Conservation (phyloP, 2,888 invertebrate genomes). For the Lottia scabra region DNA sequence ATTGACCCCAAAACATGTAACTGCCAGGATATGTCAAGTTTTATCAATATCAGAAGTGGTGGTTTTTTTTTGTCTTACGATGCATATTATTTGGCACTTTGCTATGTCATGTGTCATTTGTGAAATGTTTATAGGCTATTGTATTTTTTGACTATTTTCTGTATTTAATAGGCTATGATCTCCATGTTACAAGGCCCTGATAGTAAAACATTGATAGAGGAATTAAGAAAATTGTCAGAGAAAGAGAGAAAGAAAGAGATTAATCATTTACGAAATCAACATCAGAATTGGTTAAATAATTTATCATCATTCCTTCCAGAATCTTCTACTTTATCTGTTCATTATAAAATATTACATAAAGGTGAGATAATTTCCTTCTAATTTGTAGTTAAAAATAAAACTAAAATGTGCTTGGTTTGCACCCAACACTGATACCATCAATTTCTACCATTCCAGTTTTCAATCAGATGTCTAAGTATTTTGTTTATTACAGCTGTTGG, state of each 20-base stretch:
- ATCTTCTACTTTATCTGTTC: conserved; percentile 16
- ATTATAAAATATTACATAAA: conserved; percentile 38
- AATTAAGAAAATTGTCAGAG: conserved; percentile 36
- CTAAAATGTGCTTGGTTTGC: too few relatives aligned
- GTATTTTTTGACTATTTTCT: not conserved
- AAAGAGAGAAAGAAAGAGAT: conserved; percentile 44
- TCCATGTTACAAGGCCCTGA: conserved; percentile 52
- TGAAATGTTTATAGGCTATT: too few relatives aligned
- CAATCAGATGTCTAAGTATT: not conserved
- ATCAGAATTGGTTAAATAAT: conserved; percentile 50
- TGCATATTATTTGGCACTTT: too few relatives aligned
- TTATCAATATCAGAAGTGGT: too few relatives aligned
- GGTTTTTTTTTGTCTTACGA: too few relatives aligned
- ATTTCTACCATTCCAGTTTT: too few relatives aligned
- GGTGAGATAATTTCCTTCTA: too few relatives aligned
- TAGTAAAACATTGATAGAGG: conserved; percentile 30
- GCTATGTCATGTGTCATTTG: too few relatives aligned
- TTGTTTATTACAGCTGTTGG: conserved; percentile 40
- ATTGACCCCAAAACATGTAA: too few relatives aligned
- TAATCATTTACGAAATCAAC: conserved; percentile 50
- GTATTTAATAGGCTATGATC: conserved; percentile 43
- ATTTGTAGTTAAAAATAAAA: too few relatives aligned
- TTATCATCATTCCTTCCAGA: not conserved
- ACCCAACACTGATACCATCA: too few relatives aligned
- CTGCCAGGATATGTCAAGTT: too few relatives aligned